These are phyloP conservation scores for Eriocheir sinensis DNA, from an alignment of 1,140 invertebrate genomes.

Conservation along the genomic window DNA sequence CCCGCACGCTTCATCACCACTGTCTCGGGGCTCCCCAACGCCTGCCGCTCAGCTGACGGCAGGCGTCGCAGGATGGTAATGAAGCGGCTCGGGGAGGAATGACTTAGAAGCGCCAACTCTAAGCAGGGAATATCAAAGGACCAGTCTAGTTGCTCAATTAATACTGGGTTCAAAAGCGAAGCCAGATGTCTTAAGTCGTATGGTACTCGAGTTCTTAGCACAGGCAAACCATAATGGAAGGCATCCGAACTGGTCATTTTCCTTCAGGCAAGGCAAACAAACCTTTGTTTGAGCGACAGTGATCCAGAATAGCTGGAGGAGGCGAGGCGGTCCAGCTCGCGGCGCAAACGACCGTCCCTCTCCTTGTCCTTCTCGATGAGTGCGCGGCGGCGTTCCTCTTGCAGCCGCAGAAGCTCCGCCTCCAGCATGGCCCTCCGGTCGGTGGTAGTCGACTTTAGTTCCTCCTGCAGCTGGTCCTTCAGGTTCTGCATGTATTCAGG, in stretches of 20 bases:
- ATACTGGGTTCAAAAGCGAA: conserved; percentile 16
- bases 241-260: conserved; percentile 69
- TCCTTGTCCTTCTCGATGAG: conserved; percentile 81
- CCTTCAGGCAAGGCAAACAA: conserved; percentile 64
- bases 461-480: conserved; percentile 84
- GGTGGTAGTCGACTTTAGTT: conserved; percentile 83
- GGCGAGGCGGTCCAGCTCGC: conserved; percentile 80
- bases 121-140: conserved; percentile 64
- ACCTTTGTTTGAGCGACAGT: conserved; percentile 77
- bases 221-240: conserved; percentile 28
- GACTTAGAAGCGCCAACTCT: conserved; percentile 60
- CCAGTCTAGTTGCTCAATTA: conserved; percentile 62
- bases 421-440: conserved; percentile 82
- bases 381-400: conserved; percentile 81
- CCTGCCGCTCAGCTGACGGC: conserved; percentile 45
- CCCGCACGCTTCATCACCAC: conserved; percentile 48
- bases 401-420: conserved; percentile 81
- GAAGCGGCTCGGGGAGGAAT: conserved; percentile 47
- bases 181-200: conserved; percentile 14
- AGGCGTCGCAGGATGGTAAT: conserved; percentile 58
- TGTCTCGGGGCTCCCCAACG: conserved; percentile 43
- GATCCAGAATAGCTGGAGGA: conserved; percentile 80
- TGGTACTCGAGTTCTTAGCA: background rate
- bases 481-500: conserved; percentile 84
- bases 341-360: conserved; percentile 79